Percentiles rank a stretch among this genome's conserved stretches.
Evolutionary conservation across 2,888 invertebrate genomes (phyloP).

Genomic region (Napeogenes sylphis): DNA sequence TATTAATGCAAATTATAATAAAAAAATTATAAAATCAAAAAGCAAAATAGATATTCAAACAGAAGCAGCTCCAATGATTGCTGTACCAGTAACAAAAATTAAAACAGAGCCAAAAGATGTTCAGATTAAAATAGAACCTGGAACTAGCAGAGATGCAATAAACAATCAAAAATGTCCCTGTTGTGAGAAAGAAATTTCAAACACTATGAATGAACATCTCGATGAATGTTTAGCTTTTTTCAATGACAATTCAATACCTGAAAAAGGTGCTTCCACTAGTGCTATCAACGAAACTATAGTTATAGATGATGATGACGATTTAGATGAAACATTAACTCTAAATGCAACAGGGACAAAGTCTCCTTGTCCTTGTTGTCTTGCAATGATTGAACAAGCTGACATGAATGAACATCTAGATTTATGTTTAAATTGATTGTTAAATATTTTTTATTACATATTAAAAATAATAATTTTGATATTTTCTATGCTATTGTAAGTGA

Average conservation of each 20-base stretch:
- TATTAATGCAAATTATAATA: neutral
- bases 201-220: slow-evolving; percentile 63
- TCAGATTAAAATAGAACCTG: slow-evolving; percentile 38
- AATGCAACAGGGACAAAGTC: slow-evolving; percentile 68
- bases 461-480: neutral
- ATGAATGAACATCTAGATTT: slow-evolving; percentile 80
- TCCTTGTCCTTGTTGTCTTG: slow-evolving; percentile 80
- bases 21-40: slow-evolving; percentile 8
- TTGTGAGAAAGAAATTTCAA: slow-evolving; percentile 53
- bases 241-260: slow-evolving; percentile 62
- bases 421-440: slow-evolving; percentile 44
- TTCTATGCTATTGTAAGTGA: neutral
- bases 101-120: slow-evolving; percentile 30
- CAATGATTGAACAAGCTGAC: slow-evolving; percentile 64
- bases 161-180: slow-evolving; percentile 57
- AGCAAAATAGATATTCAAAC: neutral
- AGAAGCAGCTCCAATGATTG: neutral
- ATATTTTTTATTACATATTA: slow-evolving; percentile 1
- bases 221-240: slow-evolving; percentile 71
- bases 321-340: slow-evolving; percentile 55
- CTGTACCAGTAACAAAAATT: slow-evolving; percentile 5
- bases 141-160: slow-evolving; percentile 34
- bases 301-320: slow-evolving; percentile 52
- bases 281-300: slow-evolving; percentile 44
- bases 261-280: slow-evolving; percentile 47